phyloP scores from a whole-genome alignment of 2,113 vertebrate species.

The Myiozetetes cayanensis region DNA sequence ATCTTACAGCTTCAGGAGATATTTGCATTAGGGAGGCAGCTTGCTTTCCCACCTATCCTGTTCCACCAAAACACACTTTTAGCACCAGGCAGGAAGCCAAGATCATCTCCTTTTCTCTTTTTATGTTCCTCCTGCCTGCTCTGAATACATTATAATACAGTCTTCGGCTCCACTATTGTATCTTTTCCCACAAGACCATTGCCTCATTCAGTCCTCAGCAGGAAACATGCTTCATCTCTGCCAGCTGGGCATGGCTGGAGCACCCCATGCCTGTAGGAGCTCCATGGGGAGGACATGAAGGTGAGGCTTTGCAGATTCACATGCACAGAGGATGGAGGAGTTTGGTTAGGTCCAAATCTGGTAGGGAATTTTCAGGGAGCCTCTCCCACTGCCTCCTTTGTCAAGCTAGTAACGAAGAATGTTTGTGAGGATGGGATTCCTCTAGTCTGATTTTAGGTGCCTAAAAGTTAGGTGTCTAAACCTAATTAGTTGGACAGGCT shows the following conservation, averaged over 20 bases:
- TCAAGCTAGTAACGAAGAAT: not conserved
- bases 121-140: not conserved
- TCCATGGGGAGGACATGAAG: fast-evolving
- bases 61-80: constrained; percentile 14
- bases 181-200: constrained; percentile 41
- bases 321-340: not conserved
- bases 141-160: not conserved
- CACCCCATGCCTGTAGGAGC: not conserved
- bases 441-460: not conserved
- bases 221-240: not conserved
- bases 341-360: not conserved
- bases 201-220: not conserved
- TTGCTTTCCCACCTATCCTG: not conserved
- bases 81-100: constrained; percentile 31
- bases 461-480: constrained; percentile 28
- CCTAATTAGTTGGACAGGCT: not conserved
- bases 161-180: not conserved
- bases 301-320: not conserved
- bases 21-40: constrained; percentile 3
- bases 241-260: constrained; percentile 14
- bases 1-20: not conserved
- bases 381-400: not conserved
- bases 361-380: not conserved
- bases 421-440: not conserved
- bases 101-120: not conserved